Evolutionary conservation across 2,797 vertebrate genomes (phyloP), one percentile per base, ranked within the genome.

Genomic region (Myiothlypis coronata): DNA sequence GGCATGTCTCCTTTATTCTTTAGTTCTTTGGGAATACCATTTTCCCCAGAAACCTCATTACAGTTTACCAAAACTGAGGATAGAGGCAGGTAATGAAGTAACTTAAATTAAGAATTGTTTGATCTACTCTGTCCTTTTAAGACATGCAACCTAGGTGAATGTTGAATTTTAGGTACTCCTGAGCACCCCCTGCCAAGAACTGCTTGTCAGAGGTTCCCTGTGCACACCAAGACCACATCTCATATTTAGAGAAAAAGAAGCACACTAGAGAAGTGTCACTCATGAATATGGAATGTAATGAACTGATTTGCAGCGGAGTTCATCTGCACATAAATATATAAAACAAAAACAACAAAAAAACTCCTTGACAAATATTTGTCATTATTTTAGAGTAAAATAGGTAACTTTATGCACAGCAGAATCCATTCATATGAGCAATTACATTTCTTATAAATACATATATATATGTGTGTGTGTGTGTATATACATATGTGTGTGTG

Each of bases 401-500:
- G 46, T 49, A 71, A 55, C 69, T 83, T 57, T 67, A 76, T 87
- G 39, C 63, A 64, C 57, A 71, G 53, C 24, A 92, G 50, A 83
- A 70, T 50, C 49, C 61, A 35, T 55, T 91, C 55, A 19, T 74
- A 65, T 63, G 56, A 89, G 26, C 28, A 77, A 87, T 94, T 94
- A 43, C 53, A 43, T 93, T 90, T 96, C 74, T 89, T 91, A 81
- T 56, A 83, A 89, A 79, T 65, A 37, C 6, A 60, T 26, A 64
- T 4, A 49, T 22, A 46, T 23, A 2, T 34, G 1, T n/a, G 2
- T n/a, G 1, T 6, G 7, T n/a, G 2, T 6, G 11, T 22, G 9
- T n/a, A 2, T n/a, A 1, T 6, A 8, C 22, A 2, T 6, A 8
- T 22, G 7, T 46, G 7, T 46, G 7, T 21, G 9, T 32, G 2